Conservation (phyloP, 2,888 invertebrate genomes). For the Watsonalla binaria region DNA sequence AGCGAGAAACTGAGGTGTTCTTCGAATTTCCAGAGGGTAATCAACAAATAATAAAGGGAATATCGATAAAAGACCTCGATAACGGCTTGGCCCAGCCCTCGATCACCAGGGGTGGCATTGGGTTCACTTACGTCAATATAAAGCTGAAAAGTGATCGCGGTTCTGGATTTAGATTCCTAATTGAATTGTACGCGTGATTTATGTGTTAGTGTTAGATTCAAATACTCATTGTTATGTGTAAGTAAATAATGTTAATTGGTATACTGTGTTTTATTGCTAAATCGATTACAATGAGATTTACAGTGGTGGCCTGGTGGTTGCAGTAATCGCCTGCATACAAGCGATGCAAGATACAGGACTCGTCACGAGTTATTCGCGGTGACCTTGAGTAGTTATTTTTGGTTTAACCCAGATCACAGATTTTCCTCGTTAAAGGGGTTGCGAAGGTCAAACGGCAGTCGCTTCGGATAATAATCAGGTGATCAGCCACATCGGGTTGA, state of each 20-base stretch:
- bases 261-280: not conserved
- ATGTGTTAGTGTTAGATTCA: not conserved
- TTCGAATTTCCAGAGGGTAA: slow-evolving; percentile 49
- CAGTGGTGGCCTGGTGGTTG: too few species aligned
- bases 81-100: slow-evolving; percentile 57
- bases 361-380: too few species aligned
- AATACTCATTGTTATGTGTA: not conserved
- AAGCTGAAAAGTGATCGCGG: slow-evolving; percentile 66
- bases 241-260: not conserved
- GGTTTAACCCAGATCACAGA: too few species aligned
- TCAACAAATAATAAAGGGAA: slow-evolving; percentile 61
- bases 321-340: too few species aligned
- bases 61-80: slow-evolving; percentile 62
- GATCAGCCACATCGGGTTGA: too few species aligned
- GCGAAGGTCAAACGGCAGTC: too few species aligned
- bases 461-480: too few species aligned
- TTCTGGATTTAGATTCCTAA: slow-evolving; percentile 50
- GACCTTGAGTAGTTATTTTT: too few species aligned
- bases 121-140: slow-evolving; percentile 55
- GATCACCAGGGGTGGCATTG: slow-evolving; percentile 61
- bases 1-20: slow-evolving; percentile 45
- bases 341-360: too few species aligned
- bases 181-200: slow-evolving; percentile 62
- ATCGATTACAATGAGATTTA: too few species aligned
- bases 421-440: too few species aligned